Percentiles rank a stretch among this genome's conserved stretches.
phyloP scores from a whole-genome alignment of 2,888 invertebrate species.

The Lasioglossum zephyrum region DNA sequence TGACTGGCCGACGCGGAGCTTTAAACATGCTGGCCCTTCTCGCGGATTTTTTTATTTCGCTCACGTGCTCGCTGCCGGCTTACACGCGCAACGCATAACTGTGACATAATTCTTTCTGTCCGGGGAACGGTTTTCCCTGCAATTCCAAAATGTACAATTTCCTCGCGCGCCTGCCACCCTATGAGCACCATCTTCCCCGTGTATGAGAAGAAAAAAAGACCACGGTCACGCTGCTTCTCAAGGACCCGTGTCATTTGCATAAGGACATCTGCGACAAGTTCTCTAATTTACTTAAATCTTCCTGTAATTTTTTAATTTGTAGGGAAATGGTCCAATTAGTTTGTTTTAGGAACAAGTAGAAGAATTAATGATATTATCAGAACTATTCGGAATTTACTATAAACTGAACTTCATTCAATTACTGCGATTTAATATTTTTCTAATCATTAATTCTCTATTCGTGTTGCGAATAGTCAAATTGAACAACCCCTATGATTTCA shows the following conservation, averaged over 20 bases:
- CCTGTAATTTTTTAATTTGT: not conserved
- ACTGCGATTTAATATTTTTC: too few species aligned
- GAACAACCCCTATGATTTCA: too few species aligned
- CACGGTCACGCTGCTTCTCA: not conserved
- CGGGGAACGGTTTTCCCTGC: slow-evolving; percentile 30
- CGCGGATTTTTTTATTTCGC: slow-evolving; percentile 64
- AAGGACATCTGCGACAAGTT: slow-evolving; percentile 18
- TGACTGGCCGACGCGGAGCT: slow-evolving; percentile 54
- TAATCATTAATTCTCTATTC: too few species aligned
- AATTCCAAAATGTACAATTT: slow-evolving; percentile 56
- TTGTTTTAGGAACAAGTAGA: not conserved
- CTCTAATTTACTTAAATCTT: slow-evolving; percentile 10
- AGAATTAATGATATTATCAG: not conserved
- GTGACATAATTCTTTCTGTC: slow-evolving; percentile 60
- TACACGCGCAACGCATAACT: slow-evolving; percentile 61
- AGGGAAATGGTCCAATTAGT: not conserved
- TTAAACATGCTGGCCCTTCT: slow-evolving; percentile 55
- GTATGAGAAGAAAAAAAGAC: not conserved
- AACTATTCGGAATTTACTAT: too few species aligned
- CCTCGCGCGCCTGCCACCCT: slow-evolving; percentile 21
- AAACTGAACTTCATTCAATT: too few species aligned
- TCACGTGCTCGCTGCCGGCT: slow-evolving; percentile 61
- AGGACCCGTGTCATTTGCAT: slow-evolving; percentile 28
- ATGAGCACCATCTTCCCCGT: not conserved
- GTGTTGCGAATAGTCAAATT: too few species aligned